phyloP scores from a whole-genome alignment of 2,888 invertebrate species.

The Chorisops tibialis region DNA sequence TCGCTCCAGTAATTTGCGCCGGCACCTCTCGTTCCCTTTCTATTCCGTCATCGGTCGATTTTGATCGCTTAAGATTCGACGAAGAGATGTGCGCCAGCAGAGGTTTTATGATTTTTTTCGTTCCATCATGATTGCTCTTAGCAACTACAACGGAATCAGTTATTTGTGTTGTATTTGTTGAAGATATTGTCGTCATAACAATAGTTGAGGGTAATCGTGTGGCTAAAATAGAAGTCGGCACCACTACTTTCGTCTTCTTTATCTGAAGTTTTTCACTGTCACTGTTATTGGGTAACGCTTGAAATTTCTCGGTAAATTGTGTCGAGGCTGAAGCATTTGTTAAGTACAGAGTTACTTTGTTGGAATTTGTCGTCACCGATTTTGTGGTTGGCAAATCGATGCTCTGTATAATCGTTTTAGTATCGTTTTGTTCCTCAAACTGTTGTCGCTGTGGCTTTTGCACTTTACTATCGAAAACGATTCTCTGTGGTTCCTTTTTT shows the following conservation, averaged over 20 bases:
- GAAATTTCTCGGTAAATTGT: not conserved
- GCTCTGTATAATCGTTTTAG: not conserved
- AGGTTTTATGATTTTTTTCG: not conserved
- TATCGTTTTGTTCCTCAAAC: not conserved
- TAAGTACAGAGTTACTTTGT: slow-evolving; percentile 19
- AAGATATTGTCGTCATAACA: slow-evolving; percentile 38
- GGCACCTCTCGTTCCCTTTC: slow-evolving; percentile 47
- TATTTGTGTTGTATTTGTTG: slow-evolving; percentile 16
- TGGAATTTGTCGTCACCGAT: not conserved
- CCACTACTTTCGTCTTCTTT: slow-evolving; percentile 19
- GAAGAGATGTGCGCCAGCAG: slow-evolving; percentile 35
- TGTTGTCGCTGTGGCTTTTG: slow-evolving; percentile 9
- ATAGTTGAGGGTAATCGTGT: slow-evolving; percentile 30
- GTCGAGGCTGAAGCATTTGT: slow-evolving; percentile 6
- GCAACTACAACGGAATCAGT: not conserved
- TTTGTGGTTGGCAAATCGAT: not conserved
- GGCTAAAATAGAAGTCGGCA: slow-evolving; percentile 27
- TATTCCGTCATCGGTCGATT: slow-evolving; percentile 56
- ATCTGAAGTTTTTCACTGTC: slow-evolving; percentile 14
- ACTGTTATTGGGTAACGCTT: not conserved
- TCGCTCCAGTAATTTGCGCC: slow-evolving; percentile 55
- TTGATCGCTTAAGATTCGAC: slow-evolving; percentile 56
- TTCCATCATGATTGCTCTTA: not conserved
- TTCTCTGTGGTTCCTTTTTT: slow-evolving; percentile 42
- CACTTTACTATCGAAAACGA: not conserved